These are phyloP conservation scores for Leptodactylus fuscus DNA, from an alignment of 2,113 vertebrate species.

Conservation along the genomic window DNA sequence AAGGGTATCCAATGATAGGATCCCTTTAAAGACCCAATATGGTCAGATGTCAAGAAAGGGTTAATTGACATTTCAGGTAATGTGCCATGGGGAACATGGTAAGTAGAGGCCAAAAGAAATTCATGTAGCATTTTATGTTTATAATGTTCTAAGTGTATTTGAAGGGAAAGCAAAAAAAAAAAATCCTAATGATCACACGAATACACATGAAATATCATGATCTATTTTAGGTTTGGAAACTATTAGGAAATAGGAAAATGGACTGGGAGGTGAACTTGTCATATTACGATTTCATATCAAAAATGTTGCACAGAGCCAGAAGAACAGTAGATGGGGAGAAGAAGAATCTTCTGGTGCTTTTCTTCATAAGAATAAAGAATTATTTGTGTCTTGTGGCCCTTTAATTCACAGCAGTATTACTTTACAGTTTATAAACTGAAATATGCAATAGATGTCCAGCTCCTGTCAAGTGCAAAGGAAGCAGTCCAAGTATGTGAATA, in stretches of 20 bases:
- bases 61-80: too few relatives aligned
- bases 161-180: not conserved
- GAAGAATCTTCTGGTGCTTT: not conserved
- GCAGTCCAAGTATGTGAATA: slow-evolving; percentile 20
- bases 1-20: too few relatives aligned
- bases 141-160: too few relatives aligned
- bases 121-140: too few relatives aligned
- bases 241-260: not conserved
- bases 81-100: too few relatives aligned
- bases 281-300: not conserved
- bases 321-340: not conserved
- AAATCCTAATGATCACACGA: not conserved
- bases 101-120: too few relatives aligned
- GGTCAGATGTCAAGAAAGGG: too few relatives aligned
- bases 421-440: slow-evolving; percentile 34
- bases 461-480: slow-evolving; percentile 21
- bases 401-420: slow-evolving; percentile 21
- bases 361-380: slow-evolving; percentile 7
- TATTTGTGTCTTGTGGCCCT: not conserved
- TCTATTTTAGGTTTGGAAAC: not conserved
- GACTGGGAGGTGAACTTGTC: not conserved
- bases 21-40: too few relatives aligned
- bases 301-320: not conserved
- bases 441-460: slow-evolving; percentile 24
- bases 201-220: not conserved